Base-by-base conservation (phyloP, 1,140 invertebrate genomes). In the Triops longicaudatus region DNA sequence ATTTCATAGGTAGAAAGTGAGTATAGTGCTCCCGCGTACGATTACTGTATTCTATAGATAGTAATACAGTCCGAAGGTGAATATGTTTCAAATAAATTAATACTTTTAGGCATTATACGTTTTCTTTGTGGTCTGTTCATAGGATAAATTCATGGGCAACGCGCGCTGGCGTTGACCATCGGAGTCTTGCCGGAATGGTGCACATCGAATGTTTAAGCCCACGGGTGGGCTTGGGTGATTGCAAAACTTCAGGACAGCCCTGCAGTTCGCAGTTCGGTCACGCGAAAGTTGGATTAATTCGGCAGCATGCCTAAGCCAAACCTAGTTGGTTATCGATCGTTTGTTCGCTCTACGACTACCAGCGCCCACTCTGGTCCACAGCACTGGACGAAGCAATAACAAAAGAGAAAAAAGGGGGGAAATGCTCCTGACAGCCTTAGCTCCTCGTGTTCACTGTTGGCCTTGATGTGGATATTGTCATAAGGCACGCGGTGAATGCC, bases 401-500 rank as follows among this genome's bases (percentile, higher is more conserved):
- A 22, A 22, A 5, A 63, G 50, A 22, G 50, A 17, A 17, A 22
- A 63, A 63, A 63, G 17, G 50, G 22, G 17, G 5, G 17, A 63
- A 12, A 63, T 17, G 14, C 14, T 5, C 17, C 17, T 63, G 50
- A 63, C 14, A 63, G 50, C 50, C 50, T 63, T 63, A 63, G 85
- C 90, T 92, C 91, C 90, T 92, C 89, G 91, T 91, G 89, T 92
- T 91, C 91, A 93, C 92, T 93, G 92, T 91, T 89, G 89, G 90
- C 88, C 86, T 91, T 87, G 88, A 84, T 84, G 85, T 87, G 85
- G 84, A 84, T 84, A 86, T 26, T 86, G 90, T 88, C 92, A 93
- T 94, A 94, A 94, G 92, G 92, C 92, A 94, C 92, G 92, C 92
- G 92, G 93, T 94, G 93, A 94, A 94, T 94, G 92, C 93, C 92